Base-by-base conservation (phyloP, 2,113 vertebrate species). In the Hydrochoerus hydrochaeris region DNA sequence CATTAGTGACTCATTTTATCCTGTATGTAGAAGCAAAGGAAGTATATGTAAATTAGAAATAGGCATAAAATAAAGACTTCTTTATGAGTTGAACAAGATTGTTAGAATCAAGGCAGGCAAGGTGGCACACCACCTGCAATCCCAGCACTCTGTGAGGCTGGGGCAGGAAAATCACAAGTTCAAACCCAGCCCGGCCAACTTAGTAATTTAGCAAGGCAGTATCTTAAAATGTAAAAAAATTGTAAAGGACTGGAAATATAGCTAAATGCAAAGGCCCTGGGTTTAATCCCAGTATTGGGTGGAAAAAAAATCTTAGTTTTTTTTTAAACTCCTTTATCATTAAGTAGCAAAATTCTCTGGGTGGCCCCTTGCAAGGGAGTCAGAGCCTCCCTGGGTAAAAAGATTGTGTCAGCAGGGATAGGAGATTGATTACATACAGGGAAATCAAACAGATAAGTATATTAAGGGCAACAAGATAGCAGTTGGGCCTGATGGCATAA, bases 11-110 rank as follows among this genome's bases (percentile, higher is more conserved):
- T 90, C 12, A 30, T 77, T 67, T 82, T 77, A 65, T 24, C 58
- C 46, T 30, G 4, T 67, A 73, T 19, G 44, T 77, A 54, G 8
- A 85, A 69, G 57, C 6, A 19, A 2, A 22, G 41, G n/a, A 5
- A 13, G 24, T 19, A 38, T 82, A 26, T 2, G 0, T 78, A 71
- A 86, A 60, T 41, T 67, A 49, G 44, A 73, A 82, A 3, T 20
- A 65, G 86, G 49, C 44, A 46, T 78, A 83, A 91, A 95, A 58
- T 12, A 52, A 82, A 92, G 75, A 77, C 57, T 92, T 67, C 80
- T 13, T 82, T 71, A 26, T 44, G 60, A 84, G 49, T 58, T 63
- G n/a, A 87, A 38, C 9, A 91, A 41, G 62, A 71, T 46, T 57
- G 58, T 81, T 28, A 77, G 63, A 52, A 58, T 28, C 62, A 44